Base-by-base conservation (phyloP, 2,113 vertebrate species). In the Octodon degus region DNA sequence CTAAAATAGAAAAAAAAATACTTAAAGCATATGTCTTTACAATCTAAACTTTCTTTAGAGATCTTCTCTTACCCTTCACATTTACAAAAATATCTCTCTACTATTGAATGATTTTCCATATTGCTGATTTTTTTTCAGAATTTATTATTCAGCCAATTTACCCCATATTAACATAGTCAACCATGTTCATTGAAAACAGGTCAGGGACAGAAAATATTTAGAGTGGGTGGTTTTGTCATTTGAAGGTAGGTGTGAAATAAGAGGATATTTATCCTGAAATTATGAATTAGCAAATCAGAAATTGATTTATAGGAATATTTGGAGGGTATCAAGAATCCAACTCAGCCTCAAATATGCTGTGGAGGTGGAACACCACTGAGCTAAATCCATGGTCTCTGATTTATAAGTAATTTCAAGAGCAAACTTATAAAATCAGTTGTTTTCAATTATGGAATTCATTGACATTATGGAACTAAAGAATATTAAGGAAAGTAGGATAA, bases 181-280 rank as follows among this genome's bases (percentile, higher is more conserved):
- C 1, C 0, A 20, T 53, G 32, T 32, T 80, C 53, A 5, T 27
- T 63, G 2, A 32, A 82, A 65, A 47, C 17, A 37, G n/a, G 2
- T 47, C 77, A 30, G 22, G 43, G 84, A 91, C 0, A 53, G 32
- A 25, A 81, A 30, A 58, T 20, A 74, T 85, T 25, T 76, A 43
- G 10, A 62, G 34, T 47, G n/a, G 6, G 5, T 17, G 20, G 1
- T 2, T 63, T 0, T 22, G 2, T 30, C 27, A n/a, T 0, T 27
- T 80, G 13, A 81, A 83, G 16, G 27, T 85, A 24, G 12, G 10
- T 47, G 30, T 63, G 24, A 40, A 81, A 86, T 70, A 34, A 50
- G 32, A 83, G 2, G 60, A 34, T 43, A 74, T 7, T 1, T 82
- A 4, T 4, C 20, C 7, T 67, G 14, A 82, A 60, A 62, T 74